Evolutionary conservation across 2,888 invertebrate genomes (phyloP).

Genomic region (Standfussiana lucernea): DNA sequence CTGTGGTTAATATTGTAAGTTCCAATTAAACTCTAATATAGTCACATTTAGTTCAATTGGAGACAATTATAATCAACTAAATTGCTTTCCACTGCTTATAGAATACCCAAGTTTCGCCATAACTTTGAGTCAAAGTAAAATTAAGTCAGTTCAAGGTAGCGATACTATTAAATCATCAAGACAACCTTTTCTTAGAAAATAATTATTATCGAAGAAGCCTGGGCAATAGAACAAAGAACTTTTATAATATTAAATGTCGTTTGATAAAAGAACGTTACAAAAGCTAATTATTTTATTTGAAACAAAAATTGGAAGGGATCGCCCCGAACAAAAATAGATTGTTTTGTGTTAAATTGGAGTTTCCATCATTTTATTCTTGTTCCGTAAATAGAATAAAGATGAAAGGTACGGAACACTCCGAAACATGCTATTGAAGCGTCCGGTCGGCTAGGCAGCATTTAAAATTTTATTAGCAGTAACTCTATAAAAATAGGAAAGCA

Average conservation of each 20-base stretch:
- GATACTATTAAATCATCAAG: constrained; percentile 38
- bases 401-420: constrained; percentile 19
- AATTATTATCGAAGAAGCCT: constrained; percentile 50
- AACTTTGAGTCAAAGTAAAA: constrained; percentile 45
- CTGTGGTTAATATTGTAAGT: constrained; percentile 11
- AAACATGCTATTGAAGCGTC: constrained; percentile 19
- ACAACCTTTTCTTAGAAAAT: constrained; percentile 48
- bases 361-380: constrained; percentile 28
- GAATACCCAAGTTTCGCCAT: constrained; percentile 44
- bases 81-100: constrained; percentile 29
- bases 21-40: constrained; percentile 44
- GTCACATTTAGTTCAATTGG: constrained; percentile 16
- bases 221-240: constrained; percentile 54
- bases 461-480: neutral
- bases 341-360: constrained; percentile 48
- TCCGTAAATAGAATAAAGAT: constrained; percentile 29
- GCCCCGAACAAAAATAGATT: constrained; percentile 41
- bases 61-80: constrained; percentile 33
- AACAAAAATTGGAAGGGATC: constrained; percentile 32
- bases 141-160: constrained; percentile 33
- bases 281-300: constrained; percentile 58
- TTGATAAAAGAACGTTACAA: constrained; percentile 57
- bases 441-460: constrained; percentile 23
- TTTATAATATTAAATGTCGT: constrained; percentile 63
- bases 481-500: constrained; percentile 1